Conservation (phyloP, 2,797 vertebrate species). For the Anguilla pacifica region DNA sequence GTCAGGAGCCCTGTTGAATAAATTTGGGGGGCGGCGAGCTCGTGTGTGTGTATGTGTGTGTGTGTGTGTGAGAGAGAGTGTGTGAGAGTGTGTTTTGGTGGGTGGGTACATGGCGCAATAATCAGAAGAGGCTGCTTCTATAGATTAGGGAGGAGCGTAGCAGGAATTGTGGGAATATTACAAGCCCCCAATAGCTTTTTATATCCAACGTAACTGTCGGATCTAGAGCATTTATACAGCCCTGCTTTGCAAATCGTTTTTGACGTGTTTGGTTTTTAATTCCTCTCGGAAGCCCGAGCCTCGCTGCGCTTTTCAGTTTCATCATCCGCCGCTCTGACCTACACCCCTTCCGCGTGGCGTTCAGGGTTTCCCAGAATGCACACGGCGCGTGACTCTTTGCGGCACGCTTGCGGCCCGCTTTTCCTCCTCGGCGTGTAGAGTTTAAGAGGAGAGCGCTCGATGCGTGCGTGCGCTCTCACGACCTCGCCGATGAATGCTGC, state of each 20-base stretch:
- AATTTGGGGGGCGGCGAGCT: background rate
- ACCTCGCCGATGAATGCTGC: background rate
- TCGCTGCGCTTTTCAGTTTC: background rate
- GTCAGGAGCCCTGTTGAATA: background rate
- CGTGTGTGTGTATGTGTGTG: background rate
- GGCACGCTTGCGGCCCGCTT: too few species aligned
- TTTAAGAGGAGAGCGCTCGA: background rate
- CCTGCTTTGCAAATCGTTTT: background rate
- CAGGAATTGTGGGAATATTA: background rate
- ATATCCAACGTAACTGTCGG: background rate
- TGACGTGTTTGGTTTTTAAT: background rate
- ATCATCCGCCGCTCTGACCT: background rate
- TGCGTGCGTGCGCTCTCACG: background rate
- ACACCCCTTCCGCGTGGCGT: too few species aligned
- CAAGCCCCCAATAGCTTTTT: background rate
- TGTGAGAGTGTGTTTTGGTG: background rate
- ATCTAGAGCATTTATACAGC: background rate
- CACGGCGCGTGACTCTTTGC: background rate
- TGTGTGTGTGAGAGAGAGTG: too few species aligned
- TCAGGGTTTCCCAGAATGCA: background rate
- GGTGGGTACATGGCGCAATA: background rate
- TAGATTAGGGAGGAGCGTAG: background rate
- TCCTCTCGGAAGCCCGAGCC: background rate
- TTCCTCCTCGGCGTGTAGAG: background rate
- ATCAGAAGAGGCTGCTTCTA: background rate